Base-by-base conservation (phyloP, 2,113 vertebrate species). In the Paramisgurnus dabryanus region DNA sequence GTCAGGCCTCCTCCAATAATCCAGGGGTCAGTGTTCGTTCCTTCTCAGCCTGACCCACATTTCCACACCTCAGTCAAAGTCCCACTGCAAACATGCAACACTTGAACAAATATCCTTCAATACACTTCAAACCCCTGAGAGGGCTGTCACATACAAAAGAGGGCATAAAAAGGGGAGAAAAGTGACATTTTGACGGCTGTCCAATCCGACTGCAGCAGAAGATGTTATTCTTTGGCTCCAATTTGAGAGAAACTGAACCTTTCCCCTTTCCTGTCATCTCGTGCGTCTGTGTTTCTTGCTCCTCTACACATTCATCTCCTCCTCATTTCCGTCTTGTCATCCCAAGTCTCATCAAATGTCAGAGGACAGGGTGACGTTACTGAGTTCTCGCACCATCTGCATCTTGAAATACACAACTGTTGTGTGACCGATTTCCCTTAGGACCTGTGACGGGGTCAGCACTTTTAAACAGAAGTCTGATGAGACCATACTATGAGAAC, bases 241-340 rank as follows among this genome's bases (percentile, higher is more conserved):
- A 72, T 70, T 73, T 60, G 67, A 74, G 45, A 72, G 67, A 45
- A 66, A 79, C 13, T 15, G 47, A 80, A 66, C 71, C 70, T 79
- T 79, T 82, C 72, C 65, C 39, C 69, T 71, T 64, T 75, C 47
- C 83, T 68, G 68, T 40, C 76, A 80, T 75, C 74, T 77, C 10
- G 41, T 4, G 12, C 67, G 53, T 78, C 65, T 63, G 34, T 76
- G 43, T 76, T 27, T 70, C 11, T 58, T 40, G 27, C 80, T 66
- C 57, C 61, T 71, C 68, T 73, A 22, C 53, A 6, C 67, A 55
- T 40, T 84, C 85, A 79, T 77, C 72, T 49, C 39, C 71, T 81
- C 73, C 66, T 85, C 79, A 82, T 85, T 85, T 85, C 81, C 67
- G 63, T 84, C 61, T 80, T 86, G 85, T 84, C 82, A 86, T 86